These are phyloP conservation scores for Mormyrops boulengeri DNA, from an alignment of 2,797 vertebrate species.

Conservation along the genomic window DNA sequence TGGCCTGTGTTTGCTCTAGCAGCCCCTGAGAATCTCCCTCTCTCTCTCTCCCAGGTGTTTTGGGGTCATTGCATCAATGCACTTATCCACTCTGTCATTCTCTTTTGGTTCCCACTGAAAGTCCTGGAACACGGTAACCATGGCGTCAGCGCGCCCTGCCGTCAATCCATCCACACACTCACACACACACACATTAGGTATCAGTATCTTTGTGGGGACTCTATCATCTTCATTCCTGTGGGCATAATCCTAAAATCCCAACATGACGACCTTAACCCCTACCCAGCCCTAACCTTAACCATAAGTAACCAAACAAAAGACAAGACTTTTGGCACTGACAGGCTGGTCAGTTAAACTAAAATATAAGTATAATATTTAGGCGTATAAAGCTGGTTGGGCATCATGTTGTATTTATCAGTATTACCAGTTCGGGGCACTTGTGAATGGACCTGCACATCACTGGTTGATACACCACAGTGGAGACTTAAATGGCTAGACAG, in stretches of 20 bases:
- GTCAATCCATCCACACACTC: not conserved
- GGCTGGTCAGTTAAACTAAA: not conserved
- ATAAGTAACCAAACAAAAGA: not conserved
- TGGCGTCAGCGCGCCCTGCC: not conserved
- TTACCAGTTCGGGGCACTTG: not conserved
- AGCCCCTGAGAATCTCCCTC: constrained; percentile 17
- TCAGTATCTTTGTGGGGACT: not conserved
- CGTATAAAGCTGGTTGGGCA: not conserved
- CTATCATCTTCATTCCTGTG: not conserved
- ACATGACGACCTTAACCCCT: not conserved
- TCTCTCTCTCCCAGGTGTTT: constrained; percentile 74
- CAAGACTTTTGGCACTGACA: not conserved
- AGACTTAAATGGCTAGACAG: not conserved
- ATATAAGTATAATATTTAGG: not conserved
- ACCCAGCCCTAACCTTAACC: not conserved
- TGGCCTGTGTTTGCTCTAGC: constrained; percentile 48
- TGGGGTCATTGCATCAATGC: constrained; percentile 99
- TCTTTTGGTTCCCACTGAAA: constrained; percentile 98
- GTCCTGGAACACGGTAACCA: constrained; percentile 85
- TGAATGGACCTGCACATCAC: not conserved
- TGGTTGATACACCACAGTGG: not conserved
- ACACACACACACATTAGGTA: not conserved
- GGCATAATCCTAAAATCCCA: not conserved
- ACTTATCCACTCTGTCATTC: constrained; percentile 96
- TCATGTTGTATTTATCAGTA: not conserved